Conservation (phyloP, 2,113 vertebrate species). For the Apodemus sylvaticus region DNA sequence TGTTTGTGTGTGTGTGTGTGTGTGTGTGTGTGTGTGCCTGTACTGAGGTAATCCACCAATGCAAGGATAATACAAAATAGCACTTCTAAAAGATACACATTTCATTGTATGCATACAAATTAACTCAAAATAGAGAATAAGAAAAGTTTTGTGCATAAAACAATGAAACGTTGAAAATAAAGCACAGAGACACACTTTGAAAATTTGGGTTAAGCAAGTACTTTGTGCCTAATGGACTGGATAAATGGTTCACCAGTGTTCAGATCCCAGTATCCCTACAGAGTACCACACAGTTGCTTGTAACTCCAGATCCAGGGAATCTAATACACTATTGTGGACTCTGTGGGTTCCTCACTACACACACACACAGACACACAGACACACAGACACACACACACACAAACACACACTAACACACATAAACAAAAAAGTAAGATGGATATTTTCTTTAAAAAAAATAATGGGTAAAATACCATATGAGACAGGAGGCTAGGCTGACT, state of each 20-base stretch:
- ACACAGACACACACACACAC: background rate
- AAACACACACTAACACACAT: no score
- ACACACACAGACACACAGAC: background rate
- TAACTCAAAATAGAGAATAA: background rate
- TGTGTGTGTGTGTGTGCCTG: background rate
- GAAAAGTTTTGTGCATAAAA: background rate
- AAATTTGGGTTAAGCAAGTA: background rate
- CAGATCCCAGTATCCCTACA: background rate
- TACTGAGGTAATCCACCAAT: background rate
- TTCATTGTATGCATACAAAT: background rate
- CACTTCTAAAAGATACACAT: background rate
- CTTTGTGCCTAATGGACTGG: background rate
- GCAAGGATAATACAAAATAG: background rate
- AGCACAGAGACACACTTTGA: background rate
- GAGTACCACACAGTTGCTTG: background rate
- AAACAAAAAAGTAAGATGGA: background rate
- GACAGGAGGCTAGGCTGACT: no score
- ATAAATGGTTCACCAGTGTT: background rate
- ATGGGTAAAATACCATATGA: no score
- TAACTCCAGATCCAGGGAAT: background rate
- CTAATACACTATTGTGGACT: background rate
- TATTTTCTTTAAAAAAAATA: background rate
- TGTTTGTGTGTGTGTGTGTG: background rate
- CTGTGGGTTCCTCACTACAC: background rate
- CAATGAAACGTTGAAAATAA: background rate